Percentiles rank a stretch among this genome's conserved stretches.
Evolutionary conservation across 1,140 invertebrate genomes (phyloP).

Genomic region (Leptinotarsa lineolata): DNA sequence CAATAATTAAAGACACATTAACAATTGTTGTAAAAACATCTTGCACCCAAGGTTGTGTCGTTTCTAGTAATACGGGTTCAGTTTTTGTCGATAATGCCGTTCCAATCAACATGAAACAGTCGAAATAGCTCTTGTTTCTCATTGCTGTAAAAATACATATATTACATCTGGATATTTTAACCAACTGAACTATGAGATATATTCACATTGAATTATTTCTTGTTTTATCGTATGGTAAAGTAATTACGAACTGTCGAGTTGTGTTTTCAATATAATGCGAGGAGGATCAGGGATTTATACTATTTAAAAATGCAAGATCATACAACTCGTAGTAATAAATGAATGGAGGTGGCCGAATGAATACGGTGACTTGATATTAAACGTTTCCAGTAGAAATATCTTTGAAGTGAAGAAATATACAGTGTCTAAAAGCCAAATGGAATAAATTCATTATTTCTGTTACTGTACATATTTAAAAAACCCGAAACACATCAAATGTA

Average conservation of each 20-base stretch:
- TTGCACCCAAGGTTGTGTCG: conserved; percentile 4
- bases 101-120: conserved; percentile 43
- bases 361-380: too few relatives aligned
- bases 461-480: too few relatives aligned
- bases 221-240: background rate
- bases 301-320: too few relatives aligned
- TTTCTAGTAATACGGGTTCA: background rate
- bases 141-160: background rate
- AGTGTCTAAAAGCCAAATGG: too few relatives aligned
- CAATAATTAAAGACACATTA: conserved; percentile 33
- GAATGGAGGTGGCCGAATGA: too few relatives aligned
- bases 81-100: conserved; percentile 31
- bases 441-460: too few relatives aligned
- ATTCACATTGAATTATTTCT: background rate
- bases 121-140: conserved; percentile 33
- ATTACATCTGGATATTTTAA: background rate
- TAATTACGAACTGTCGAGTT: background rate
- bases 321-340: too few relatives aligned
- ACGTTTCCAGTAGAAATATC: too few relatives aligned
- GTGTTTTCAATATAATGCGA: background rate
- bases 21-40: conserved; percentile 35
- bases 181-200: background rate
- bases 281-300: too few relatives aligned
- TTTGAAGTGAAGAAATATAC: too few relatives aligned
- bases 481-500: too few relatives aligned